phyloP scores from a whole-genome alignment of 2,888 invertebrate genomes.

The Mesoligia furuncula region DNA sequence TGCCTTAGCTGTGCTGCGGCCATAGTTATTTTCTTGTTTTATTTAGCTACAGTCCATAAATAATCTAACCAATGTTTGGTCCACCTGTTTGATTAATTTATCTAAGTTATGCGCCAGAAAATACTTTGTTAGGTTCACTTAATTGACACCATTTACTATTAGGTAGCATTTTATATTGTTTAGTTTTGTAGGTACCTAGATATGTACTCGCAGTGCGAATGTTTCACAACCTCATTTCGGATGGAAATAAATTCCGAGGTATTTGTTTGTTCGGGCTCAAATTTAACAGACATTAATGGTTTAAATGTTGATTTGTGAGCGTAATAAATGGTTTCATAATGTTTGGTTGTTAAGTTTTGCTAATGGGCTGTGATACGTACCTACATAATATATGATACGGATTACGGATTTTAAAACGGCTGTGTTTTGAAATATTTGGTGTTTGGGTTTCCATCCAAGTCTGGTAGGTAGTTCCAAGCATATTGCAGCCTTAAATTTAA shows the following conservation, averaged over 20 bases:
- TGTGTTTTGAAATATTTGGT: slow-evolving; percentile 22
- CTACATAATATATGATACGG: no score
- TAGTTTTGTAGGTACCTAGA: slow-evolving; percentile 13
- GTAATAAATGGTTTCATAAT: slow-evolving; percentile 56
- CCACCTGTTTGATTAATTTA: slow-evolving; percentile 40
- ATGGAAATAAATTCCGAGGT: slow-evolving; percentile 58
- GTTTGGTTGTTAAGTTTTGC: slow-evolving; percentile 44
- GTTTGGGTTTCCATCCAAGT: no score
- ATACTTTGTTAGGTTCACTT: slow-evolving; percentile 29
- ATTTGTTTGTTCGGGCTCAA: slow-evolving; percentile 55
- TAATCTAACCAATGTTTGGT: slow-evolving; percentile 11
- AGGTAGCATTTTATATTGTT: slow-evolving; percentile 1
- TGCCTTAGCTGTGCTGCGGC: background rate
- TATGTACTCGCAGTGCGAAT: slow-evolving; percentile 22
- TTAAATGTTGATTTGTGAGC: slow-evolving; percentile 59
- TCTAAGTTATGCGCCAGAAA: slow-evolving; percentile 30
- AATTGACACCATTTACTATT: slow-evolving; percentile 36
- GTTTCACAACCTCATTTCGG: slow-evolving; percentile 43
- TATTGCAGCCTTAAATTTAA: no score
- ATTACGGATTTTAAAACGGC: slow-evolving; percentile 17
- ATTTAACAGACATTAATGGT: slow-evolving; percentile 46
- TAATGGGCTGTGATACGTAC: slow-evolving; percentile 33
- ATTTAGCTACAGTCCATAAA: background rate
- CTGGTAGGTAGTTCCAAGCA: no score
- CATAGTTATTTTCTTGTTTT: background rate